These are phyloP conservation scores for Ornithorhynchus anatinus DNA, from an alignment of 2,113 vertebrate genomes.

Conservation along the genomic window DNA sequence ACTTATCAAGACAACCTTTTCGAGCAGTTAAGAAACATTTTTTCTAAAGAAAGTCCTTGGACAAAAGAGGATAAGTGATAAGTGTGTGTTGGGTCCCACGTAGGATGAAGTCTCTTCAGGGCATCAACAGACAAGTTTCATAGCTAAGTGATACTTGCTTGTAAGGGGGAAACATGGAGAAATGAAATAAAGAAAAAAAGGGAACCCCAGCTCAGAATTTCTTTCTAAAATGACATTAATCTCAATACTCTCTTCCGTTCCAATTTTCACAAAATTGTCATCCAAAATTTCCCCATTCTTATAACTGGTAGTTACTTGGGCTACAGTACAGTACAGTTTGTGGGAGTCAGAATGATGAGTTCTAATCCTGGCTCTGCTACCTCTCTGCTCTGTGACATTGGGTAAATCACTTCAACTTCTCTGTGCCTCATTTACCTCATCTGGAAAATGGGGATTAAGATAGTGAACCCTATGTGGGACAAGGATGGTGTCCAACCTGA, in stretches of 20 bases:
- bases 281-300: background rate
- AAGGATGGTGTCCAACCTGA: no score
- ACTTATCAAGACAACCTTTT: conserved; percentile 41
- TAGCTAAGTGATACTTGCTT: conserved; percentile 6
- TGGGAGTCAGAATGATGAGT: no score
- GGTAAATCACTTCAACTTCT: no score
- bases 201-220: background rate
- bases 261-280: background rate
- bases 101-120: background rate
- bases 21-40: conserved; percentile 24
- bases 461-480: no score
- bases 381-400: no score
- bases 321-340: no score
- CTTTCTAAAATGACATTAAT: background rate
- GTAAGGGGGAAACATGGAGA: background rate
- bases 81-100: background rate
- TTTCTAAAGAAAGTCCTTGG: conserved; percentile 28
- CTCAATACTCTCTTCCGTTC: background rate
- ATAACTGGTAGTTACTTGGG: background rate
- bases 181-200: background rate
- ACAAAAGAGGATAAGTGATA: background rate
- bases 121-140: background rate
- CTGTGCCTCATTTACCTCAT: no score
- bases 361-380: no score
- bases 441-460: no score